Evolutionary conservation across 2,888 invertebrate species (phyloP), one percentile per base, ranked within the genome.

Genomic region (Dicycla oo): DNA sequence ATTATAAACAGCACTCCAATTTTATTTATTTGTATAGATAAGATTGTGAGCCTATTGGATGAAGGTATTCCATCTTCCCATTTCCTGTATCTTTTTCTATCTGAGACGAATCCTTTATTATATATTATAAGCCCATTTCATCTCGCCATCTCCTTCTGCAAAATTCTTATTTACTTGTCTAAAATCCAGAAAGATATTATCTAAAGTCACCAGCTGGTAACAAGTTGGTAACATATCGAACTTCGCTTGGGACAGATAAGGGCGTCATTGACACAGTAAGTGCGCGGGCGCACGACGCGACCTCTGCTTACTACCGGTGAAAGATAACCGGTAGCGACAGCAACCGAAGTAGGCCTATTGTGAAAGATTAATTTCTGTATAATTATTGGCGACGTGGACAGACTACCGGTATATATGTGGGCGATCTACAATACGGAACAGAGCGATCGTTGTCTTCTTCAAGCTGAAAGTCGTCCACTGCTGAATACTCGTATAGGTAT

Each of bases 261-360:
- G 62, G 79, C 82, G 87, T 66, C 88, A 89, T 90, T 90, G 91
- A 88, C 90, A 90, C 82, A 89, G 78, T 83, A 86, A 81, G 76
- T 82, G 72, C 84, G 81, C 81, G 80, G 87, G 88, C 85, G 76
- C 84, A 72, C 80, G 74, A 66, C 74, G 57, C 73, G 85, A 81
- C 85, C 83, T 88, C 84, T 92, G 91, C 88, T 88, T 81, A 83
- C 89, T 90, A 87, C 90, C 90, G 91, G 91, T 86, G 90, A 91
- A 89, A 92, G 91, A 93, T 91, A 90, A 84, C 58, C 61, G 51
- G 91, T 89, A 93, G 73, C 15, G 90, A 73, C 78, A 49, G 84
- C 90, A 94, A 26, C 86, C 83, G 45, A 81, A 83, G 53, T 43
- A 51, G 63, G 51, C 40, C 18, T 61, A 38, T 15, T n/a, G 26